Percentiles rank a stretch among this genome's conserved stretches.
Evolutionary conservation across 2,888 invertebrate genomes (phyloP).

Genomic region (Arenicola marina): DNA sequence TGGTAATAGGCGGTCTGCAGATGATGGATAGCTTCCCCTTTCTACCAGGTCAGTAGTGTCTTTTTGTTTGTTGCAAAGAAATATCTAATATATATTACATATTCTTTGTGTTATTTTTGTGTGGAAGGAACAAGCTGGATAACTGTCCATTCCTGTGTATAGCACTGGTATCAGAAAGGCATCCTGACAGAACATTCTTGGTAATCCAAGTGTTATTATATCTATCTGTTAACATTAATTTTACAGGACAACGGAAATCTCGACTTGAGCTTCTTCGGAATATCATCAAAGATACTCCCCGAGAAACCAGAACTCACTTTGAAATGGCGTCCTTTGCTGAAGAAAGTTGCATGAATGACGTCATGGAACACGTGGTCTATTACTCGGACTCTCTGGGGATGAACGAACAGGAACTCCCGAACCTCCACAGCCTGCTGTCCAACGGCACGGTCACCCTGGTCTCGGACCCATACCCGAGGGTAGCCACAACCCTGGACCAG

Average conservation of each 20-base stretch:
- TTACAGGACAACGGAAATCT: conserved; percentile 69
- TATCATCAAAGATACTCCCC: conserved; percentile 70
- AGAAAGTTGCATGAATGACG: conserved; percentile 70
- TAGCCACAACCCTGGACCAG: conserved; percentile 79
- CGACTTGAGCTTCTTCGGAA: conserved; percentile 71
- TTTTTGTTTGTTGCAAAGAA: neutral
- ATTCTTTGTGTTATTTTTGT: too few relatives aligned
- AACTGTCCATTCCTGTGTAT: too few relatives aligned
- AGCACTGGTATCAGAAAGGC: neutral
- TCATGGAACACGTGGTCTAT: conserved; percentile 73
- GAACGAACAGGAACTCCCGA: conserved; percentile 86
- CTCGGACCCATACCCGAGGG: conserved; percentile 78
- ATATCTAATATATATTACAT: neutral
- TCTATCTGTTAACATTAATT: conserved; percentile 37
- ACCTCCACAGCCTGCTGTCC: conserved; percentile 73
- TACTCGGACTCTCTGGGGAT: conserved; percentile 82
- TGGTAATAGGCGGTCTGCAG: conserved; percentile 82
- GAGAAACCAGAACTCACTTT: conserved; percentile 73
- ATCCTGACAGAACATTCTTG: neutral
- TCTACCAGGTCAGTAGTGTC: conserved; percentile 63
- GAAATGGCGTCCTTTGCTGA: conserved; percentile 87
- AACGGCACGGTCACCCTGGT: conserved; percentile 75
- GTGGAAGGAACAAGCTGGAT: too few relatives aligned
- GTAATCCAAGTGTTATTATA: neutral
- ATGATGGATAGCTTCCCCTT: conserved; percentile 87